phyloP scores from a whole-genome alignment of 2,888 invertebrate species.

The Cryptus armator region DNA sequence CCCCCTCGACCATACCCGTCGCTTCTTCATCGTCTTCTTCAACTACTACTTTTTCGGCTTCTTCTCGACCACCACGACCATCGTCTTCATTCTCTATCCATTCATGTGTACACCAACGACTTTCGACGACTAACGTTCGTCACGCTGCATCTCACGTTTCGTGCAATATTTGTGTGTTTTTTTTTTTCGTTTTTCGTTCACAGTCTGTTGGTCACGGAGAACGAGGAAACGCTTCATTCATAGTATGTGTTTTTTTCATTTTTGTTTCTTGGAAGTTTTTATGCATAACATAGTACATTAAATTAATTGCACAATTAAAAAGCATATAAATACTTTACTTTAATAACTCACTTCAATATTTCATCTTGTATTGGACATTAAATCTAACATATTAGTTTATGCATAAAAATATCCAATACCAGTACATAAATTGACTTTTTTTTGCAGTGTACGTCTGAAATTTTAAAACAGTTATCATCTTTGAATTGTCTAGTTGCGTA shows the following conservation, averaged over 20 bases:
- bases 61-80: constrained; percentile 27
- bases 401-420: too few relatives aligned
- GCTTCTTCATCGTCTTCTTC: constrained; percentile 57
- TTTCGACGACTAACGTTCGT: constrained; percentile 31
- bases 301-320: too few relatives aligned
- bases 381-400: too few relatives aligned
- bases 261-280: background rate
- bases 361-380: too few relatives aligned
- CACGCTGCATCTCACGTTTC: constrained; percentile 52
- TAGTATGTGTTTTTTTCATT: background rate
- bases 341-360: too few relatives aligned
- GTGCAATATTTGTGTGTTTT: constrained; percentile 27
- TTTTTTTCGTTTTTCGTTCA: background rate
- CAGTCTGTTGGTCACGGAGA: background rate
- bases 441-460: too few relatives aligned
- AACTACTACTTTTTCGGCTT: constrained; percentile 47
- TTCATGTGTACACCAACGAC: constrained; percentile 66
- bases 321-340: too few relatives aligned
- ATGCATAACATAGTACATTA: too few relatives aligned
- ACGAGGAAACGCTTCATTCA: constrained; percentile 11
- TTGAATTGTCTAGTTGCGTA: too few relatives aligned
- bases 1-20: constrained; percentile 50
- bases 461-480: too few relatives aligned
- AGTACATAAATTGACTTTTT: too few relatives aligned
- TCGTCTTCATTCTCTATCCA: constrained; percentile 69